Percentiles rank a stretch among this genome's conserved stretches.
Conservation (phyloP, 2,797 vertebrate genomes). For the Hoplostethus mediterraneus region DNA sequence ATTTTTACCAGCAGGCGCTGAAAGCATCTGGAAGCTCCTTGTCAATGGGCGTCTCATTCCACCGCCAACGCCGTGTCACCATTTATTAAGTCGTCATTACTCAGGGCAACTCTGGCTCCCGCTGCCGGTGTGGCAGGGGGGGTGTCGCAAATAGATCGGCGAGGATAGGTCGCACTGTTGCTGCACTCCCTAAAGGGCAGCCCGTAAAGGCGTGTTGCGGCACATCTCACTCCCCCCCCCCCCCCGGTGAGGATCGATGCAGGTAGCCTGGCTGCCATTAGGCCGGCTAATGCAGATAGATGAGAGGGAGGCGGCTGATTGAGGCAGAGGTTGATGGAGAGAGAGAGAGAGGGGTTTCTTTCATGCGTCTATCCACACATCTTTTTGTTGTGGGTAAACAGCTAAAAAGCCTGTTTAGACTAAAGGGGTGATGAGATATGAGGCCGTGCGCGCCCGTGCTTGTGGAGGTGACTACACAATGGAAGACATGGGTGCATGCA, state of each 20-base stretch:
- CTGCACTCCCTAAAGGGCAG: conserved; percentile 75
- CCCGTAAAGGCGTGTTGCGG: conserved; percentile 59
- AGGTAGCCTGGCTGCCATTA: conserved; percentile 64
- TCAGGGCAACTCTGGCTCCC: conserved; percentile 49
- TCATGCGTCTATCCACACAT: conserved; percentile 69
- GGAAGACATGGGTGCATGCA: conserved; percentile 4
- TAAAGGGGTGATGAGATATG: conserved; percentile 67
- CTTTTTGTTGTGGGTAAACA: conserved; percentile 80
- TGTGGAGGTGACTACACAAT: conserved; percentile 50
- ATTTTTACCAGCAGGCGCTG: conserved; percentile 83
- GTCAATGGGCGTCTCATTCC: conserved; percentile 81
- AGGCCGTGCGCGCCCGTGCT: conserved; percentile 33
- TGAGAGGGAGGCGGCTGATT: conserved; percentile 38
- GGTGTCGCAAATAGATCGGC: conserved; percentile 73
- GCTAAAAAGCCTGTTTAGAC: conserved; percentile 71
- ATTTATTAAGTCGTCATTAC: conserved; percentile 87
- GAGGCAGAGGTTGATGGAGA: conserved; percentile 27
- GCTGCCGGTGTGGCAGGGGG: conserved; percentile 52
- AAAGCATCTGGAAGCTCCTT: conserved; percentile 82
- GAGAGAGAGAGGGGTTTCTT: conserved; percentile 28
- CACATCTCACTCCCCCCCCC: conserved; percentile 59
- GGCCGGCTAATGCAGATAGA: conserved; percentile 66
- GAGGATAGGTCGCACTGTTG: conserved; percentile 74
- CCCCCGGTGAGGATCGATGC: conserved; percentile 60
- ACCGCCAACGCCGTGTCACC: conserved; percentile 74